Conservation (phyloP, 2,888 invertebrate species). For the Ophion ventricosus region DNA sequence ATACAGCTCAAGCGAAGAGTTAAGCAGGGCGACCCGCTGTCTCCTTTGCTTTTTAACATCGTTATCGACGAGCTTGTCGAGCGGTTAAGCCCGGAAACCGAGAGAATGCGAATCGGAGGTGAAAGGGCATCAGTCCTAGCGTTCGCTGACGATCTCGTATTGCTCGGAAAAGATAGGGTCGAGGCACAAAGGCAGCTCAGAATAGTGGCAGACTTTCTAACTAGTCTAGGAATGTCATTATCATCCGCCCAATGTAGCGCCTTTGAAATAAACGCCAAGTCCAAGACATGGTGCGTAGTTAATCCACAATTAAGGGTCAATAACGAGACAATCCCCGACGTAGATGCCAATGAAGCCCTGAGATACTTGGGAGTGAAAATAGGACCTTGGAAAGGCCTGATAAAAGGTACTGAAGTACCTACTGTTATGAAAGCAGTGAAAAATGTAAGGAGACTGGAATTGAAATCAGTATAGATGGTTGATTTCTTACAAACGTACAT, state of each 20-base stretch:
- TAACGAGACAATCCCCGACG: neutral
- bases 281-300: slow-evolving; percentile 41
- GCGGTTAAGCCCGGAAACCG: neutral
- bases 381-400: slow-evolving; percentile 35
- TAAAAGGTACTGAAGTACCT: slow-evolving; percentile 29
- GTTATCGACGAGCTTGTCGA: slow-evolving; percentile 68
- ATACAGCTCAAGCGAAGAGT: slow-evolving; percentile 36
- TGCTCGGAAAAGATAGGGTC: neutral
- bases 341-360: neutral
- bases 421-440: neutral
- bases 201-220: neutral
- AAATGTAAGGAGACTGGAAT: slow-evolving; percentile 11
- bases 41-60: slow-evolving; percentile 46
- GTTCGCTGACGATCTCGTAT: neutral
- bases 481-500: slow-evolving; percentile 34
- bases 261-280: neutral
- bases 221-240: slow-evolving; percentile 40
- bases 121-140: neutral
- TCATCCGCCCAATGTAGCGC: slow-evolving; percentile 46
- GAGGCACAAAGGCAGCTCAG: slow-evolving; percentile 36
- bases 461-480: slow-evolving; percentile 47
- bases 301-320: slow-evolving; percentile 26
- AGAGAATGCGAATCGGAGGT: neutral
- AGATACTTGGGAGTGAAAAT: slow-evolving; percentile 21
- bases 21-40: slow-evolving; percentile 22